These are phyloP conservation scores for Mamestra brassicae DNA, from an alignment of 2,888 invertebrate genomes.

Conservation along the genomic window DNA sequence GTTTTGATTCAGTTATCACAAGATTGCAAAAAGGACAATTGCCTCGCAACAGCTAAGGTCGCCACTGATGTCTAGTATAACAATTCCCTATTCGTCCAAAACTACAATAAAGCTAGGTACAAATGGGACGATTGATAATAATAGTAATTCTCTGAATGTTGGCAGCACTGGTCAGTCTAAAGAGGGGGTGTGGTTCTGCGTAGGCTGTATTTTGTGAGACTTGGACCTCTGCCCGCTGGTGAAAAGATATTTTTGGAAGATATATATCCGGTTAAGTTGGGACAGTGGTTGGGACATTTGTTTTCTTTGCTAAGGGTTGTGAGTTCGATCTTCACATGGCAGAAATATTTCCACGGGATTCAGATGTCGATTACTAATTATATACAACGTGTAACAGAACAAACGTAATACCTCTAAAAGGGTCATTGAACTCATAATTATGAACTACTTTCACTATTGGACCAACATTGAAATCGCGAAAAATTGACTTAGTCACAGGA, in stretches of 20 bases:
- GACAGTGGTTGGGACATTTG: neutral
- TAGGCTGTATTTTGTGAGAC: constrained; percentile 46
- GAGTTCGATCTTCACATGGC: neutral
- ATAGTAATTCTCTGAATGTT: constrained; percentile 42
- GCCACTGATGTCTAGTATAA: neutral
- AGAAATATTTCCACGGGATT: neutral
- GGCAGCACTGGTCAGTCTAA: constrained; percentile 42
- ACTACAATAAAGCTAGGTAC: neutral
- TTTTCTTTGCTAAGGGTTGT: neutral
- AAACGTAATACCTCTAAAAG: no score
- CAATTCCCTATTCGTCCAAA: neutral
- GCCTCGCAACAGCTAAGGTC: no score
- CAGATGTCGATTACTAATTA: no score
- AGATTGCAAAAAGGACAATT: no score
- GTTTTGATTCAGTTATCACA: no score
- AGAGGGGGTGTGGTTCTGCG: constrained; percentile 41
- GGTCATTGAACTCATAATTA: no score
- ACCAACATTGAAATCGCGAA: no score
- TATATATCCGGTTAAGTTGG: constrained; percentile 13
- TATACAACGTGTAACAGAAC: no score
- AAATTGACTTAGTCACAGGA: no score
- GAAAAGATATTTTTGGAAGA: constrained; percentile 42
- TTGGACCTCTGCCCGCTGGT: constrained; percentile 51
- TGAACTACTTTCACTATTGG: no score
- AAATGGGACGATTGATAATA: constrained; percentile 35